Evolutionary conservation across 2,888 invertebrate genomes (phyloP).

Genomic region (Scelioninae gen. 1): DNA sequence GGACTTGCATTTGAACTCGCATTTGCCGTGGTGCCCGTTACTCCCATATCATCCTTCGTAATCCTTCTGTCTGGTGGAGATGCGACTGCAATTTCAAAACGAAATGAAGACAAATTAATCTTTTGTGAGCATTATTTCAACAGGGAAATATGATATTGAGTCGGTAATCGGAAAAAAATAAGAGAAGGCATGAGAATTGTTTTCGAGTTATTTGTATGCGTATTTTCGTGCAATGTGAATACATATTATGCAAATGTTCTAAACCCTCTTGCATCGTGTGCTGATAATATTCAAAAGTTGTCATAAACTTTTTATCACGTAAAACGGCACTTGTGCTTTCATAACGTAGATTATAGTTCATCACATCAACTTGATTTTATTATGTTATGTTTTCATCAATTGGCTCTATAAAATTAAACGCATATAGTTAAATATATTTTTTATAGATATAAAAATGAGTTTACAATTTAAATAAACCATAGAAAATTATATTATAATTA

Average conservation of each 20-base stretch:
- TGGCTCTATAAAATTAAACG: too few relatives aligned
- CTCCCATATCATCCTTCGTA: constrained; percentile 86
- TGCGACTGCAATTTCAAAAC: constrained; percentile 89
- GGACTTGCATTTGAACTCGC: constrained; percentile 81
- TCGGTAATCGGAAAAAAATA: constrained; percentile 9
- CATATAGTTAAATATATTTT: too few relatives aligned
- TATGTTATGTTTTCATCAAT: too few relatives aligned
- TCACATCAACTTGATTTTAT: neutral
- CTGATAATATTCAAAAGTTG: constrained; percentile 14
- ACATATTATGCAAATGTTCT: constrained; percentile 4
- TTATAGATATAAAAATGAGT: too few relatives aligned
- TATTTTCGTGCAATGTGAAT: neutral
- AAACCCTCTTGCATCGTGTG: neutral
- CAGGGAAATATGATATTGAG: constrained; percentile 33
- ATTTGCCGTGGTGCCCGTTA: constrained; percentile 83
- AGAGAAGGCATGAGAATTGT: neutral
- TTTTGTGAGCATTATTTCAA: constrained; percentile 25
- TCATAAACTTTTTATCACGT: constrained; percentile 1
- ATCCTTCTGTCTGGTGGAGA: constrained; percentile 90
- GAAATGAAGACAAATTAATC: constrained; percentile 58
- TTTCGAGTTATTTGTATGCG: constrained; percentile 4
- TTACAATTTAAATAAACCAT: too few relatives aligned
- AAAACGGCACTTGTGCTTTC: neutral
- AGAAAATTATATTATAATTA: too few relatives aligned
- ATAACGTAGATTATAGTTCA: neutral